Evolutionary conservation across 2,797 vertebrate species (phyloP).

Genomic region (Geotria australis): DNA sequence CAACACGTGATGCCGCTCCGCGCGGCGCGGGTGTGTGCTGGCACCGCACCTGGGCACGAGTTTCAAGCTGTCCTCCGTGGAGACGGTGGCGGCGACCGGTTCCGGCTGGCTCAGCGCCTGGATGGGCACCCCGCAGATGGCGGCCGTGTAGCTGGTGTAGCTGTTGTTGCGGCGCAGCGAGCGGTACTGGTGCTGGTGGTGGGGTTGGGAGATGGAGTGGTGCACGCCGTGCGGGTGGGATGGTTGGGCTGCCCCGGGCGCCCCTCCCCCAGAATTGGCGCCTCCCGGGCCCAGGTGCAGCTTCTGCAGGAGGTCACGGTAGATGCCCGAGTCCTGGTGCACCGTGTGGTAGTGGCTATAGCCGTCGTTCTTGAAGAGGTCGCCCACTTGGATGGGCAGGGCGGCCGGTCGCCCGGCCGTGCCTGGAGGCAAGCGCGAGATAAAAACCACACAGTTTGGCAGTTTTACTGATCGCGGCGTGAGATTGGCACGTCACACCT

Average conservation of each 20-base stretch:
- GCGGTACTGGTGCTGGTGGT: constrained; percentile 24
- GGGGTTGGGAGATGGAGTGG: constrained; percentile 40
- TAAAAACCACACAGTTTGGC: no score
- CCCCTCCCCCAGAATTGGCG: no score
- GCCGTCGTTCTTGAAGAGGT: constrained; percentile 8
- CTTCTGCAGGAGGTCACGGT: constrained; percentile 75
- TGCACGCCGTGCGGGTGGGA: no score
- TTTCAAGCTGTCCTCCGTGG: constrained; percentile 20
- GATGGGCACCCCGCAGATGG: constrained; percentile 58
- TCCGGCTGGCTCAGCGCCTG: constrained; percentile 20
- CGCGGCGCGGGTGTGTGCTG: no score
- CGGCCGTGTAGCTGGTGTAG: constrained; percentile 85
- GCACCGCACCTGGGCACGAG: constrained; percentile 4
- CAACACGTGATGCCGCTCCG: no score
- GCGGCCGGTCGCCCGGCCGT: not conserved
- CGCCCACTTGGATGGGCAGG: not conserved
- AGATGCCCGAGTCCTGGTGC: constrained; percentile 71
- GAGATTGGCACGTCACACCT: no score
- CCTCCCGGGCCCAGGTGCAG: constrained; percentile 64
- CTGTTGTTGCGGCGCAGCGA: constrained; percentile 75
- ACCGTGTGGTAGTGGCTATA: constrained; percentile 61
- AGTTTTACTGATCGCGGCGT: no score
- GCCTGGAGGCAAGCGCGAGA: no score
- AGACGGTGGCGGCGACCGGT: constrained; percentile 23
- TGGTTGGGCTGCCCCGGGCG: no score